phyloP scores from a whole-genome alignment of 2,888 invertebrate genomes.

The Apeira syringaria region DNA sequence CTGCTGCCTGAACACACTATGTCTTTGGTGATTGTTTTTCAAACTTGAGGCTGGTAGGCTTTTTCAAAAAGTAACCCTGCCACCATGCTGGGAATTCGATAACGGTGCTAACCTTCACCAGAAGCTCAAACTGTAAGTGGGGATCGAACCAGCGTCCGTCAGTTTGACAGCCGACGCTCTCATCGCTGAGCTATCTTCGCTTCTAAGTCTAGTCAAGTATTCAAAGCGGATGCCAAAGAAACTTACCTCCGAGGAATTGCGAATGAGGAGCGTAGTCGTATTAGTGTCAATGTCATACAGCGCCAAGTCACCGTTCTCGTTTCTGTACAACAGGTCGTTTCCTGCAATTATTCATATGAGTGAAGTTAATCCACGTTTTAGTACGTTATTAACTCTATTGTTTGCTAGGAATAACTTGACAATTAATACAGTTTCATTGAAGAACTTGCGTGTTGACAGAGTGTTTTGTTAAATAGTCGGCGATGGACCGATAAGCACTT shows the following conservation, averaged over 20 bases:
- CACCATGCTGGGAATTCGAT: no score
- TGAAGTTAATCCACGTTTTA: constrained; percentile 21
- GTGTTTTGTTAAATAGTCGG: constrained; percentile 3
- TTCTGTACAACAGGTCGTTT: constrained; percentile 85
- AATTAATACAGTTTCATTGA: constrained; percentile 10
- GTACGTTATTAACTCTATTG: constrained; percentile 22
- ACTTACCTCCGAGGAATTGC: constrained; percentile 74
- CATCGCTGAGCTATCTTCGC: no score
- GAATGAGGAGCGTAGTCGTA: constrained; percentile 64
- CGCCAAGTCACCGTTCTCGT: constrained; percentile 81
- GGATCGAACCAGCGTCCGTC: no score
- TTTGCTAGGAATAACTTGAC: constrained; percentile 9
- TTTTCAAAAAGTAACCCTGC: no score
- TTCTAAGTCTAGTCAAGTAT: not conserved
- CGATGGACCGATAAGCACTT: no score
- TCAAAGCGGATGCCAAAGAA: no score
- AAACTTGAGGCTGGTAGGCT: no score
- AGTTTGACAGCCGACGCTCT: no score
- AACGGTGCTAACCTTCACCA: no score
- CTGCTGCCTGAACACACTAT: no score
- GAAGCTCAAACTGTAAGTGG: no score
- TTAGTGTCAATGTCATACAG: constrained; percentile 77
- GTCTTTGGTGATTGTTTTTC: no score
- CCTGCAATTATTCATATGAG: constrained; percentile 71
- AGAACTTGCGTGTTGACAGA: constrained; percentile 17